Evolutionary conservation across 2,113 vertebrate genomes (phyloP), one percentile per base, ranked within the genome.

Genomic region (Condylura cristata): DNA sequence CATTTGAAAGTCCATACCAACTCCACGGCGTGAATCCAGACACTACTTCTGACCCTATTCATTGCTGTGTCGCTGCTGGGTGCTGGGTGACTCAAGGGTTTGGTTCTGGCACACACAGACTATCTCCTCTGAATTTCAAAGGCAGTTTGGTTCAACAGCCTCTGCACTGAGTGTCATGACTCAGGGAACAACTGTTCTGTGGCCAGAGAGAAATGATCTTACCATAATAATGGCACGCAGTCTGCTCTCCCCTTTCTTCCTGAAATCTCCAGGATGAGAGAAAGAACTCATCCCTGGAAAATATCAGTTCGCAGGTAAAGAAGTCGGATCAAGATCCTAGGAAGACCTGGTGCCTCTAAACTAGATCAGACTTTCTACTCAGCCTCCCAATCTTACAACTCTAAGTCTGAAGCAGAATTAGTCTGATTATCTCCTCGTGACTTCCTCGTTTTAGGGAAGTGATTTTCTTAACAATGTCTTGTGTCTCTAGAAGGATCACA

Each of bases 181-280:
- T 97, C 93, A 97, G 93, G 80, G 76, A 94, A 97, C 82, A 94
- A 95, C 70, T 75, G 95, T 48, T 58, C 74, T 89, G 91, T 96
- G 89, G 94, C 91, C 89, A 96, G 80, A 95, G 80, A 95, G 86
- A 96, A 91, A 84, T 37, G 48, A 95, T 91, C 46, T 83, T 97
- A 89, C 83, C 61, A 13, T 82, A 87, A 94, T 85, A 83, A 96
- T 76, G 79, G 61, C 51, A 75, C 85, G 61, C 72, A 86, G 39
- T 92, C 83, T 93, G 79, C 80, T 51, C 46, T 37, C 61, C 84
- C 85, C 63, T 88, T 96, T 37, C 46, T 61, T 76, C 71, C 20
- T 44, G 30, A 83, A 85, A 93, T 58, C 71, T 74, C 86, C 22
- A 58, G 95, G 86, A 90, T 84, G 83, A 58, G 13, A 72, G 68